Evolutionary conservation across 2,888 invertebrate genomes (phyloP).

Genomic region (Onchidella celtica): DNA sequence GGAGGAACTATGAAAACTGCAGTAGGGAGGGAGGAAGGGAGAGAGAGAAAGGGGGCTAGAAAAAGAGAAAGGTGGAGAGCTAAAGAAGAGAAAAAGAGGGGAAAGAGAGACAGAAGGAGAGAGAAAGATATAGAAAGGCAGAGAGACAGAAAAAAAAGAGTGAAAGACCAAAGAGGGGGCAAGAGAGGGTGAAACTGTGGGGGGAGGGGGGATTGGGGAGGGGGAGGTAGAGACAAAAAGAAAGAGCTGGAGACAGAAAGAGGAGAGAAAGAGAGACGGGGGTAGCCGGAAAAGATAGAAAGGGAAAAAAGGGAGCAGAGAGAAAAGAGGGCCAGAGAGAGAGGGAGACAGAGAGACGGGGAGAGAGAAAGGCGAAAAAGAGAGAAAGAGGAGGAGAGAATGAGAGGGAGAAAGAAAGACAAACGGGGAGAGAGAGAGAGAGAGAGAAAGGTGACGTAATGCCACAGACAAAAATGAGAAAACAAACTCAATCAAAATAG

Average conservation of each 20-base stretch:
- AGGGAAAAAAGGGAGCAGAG: neutral
- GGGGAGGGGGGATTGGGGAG: neutral
- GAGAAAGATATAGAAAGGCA: conserved; percentile 10
- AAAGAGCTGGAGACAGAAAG: neutral
- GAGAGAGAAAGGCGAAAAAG: conserved; percentile 9
- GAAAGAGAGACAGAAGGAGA: conserved; percentile 25
- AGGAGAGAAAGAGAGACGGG: conserved; percentile 1
- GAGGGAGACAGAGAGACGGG: neutral
- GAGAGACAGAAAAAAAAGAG: conserved; percentile 11
- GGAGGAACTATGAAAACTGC: conserved; percentile 10
- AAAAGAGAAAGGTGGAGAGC: neutral
- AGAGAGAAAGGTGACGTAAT: conserved; percentile 5
- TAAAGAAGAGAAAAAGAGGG: neutral
- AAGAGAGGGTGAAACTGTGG: too few species aligned
- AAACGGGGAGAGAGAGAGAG: conserved; percentile 35
- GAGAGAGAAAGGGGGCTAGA: conserved; percentile 42
- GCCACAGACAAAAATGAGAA: neutral
- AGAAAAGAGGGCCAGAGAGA: conserved; percentile 5
- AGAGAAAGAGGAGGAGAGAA: conserved; percentile 40
- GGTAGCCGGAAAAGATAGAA: neutral
- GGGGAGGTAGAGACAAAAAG: neutral
- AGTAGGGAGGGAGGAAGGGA: conserved; percentile 24
- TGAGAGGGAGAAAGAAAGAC: neutral
- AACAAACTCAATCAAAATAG: too few species aligned
- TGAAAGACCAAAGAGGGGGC: too few species aligned